These are phyloP conservation scores for Rapana venosa DNA, from an alignment of 2,888 invertebrate genomes.

Conservation along the genomic window DNA sequence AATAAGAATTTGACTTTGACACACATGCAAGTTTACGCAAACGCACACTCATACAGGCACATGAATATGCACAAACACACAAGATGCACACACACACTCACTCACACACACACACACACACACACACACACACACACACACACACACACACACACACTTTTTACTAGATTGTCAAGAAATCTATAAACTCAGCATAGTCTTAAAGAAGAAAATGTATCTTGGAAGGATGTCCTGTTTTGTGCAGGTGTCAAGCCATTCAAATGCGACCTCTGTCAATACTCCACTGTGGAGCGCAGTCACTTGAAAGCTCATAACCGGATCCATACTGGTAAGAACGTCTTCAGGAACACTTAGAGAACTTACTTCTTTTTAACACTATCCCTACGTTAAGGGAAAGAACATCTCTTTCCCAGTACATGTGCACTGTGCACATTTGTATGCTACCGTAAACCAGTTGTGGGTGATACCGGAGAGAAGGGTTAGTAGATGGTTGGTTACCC, in stretches of 20 bases:
- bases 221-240: neutral
- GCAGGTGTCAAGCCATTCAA: constrained; percentile 77
- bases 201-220: neutral
- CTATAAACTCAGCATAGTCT: neutral
- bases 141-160: neutral
- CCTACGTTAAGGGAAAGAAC: too few relatives aligned
- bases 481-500: too few relatives aligned
- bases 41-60: neutral
- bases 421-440: too few relatives aligned
- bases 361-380: too few relatives aligned
- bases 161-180: neutral
- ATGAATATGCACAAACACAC: neutral
- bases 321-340: constrained; percentile 72
- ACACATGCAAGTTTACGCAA: too few relatives aligned
- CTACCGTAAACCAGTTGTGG: too few relatives aligned
- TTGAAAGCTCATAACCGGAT: constrained; percentile 77
- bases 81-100: neutral
- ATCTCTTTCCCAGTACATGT: too few relatives aligned
- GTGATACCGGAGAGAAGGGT: too few relatives aligned
- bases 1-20: too few relatives aligned
- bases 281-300: constrained; percentile 78
- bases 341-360: too few relatives aligned
- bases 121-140: neutral
- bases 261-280: constrained; percentile 77
- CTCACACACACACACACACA: neutral